These are phyloP conservation scores for Nomada ferruginata DNA, from an alignment of 2,888 invertebrate species.

Conservation along the genomic window DNA sequence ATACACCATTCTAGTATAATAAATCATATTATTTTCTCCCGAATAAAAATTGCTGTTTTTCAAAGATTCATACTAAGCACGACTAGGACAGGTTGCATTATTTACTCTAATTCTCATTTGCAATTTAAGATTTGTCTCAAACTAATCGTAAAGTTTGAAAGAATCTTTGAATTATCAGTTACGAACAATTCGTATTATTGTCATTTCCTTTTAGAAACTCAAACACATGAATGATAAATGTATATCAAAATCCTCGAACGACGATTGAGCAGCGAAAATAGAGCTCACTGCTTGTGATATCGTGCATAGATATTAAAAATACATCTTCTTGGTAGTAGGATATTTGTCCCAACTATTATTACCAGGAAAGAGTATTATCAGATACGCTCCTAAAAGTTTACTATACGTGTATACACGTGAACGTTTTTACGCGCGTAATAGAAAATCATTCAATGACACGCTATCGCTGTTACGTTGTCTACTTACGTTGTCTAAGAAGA, in stretches of 20 bases:
- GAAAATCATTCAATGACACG: constrained; percentile 24
- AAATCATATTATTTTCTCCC: too few relatives aligned
- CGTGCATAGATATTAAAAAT: too few relatives aligned
- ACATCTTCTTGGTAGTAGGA: not conserved
- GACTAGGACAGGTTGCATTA: not conserved
- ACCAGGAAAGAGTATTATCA: constrained; percentile 16
- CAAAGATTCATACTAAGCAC: too few relatives aligned
- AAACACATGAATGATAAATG: not conserved
- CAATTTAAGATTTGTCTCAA: not conserved
- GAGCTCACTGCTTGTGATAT: too few relatives aligned
- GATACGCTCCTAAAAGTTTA: not conserved
- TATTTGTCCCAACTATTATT: not conserved
- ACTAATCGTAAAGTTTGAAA: too few relatives aligned
- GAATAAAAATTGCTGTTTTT: too few relatives aligned
- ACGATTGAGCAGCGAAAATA: too few relatives aligned
- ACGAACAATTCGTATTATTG: too few relatives aligned
- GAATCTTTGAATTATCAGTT: too few relatives aligned
- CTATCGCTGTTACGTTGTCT: constrained; percentile 24
- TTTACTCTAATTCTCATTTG: not conserved
- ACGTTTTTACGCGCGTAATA: not conserved
- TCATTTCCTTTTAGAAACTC: too few relatives aligned
- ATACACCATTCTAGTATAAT: not conserved
- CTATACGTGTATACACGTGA: not conserved
- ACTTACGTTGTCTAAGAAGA: not conserved
- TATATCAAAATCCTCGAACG: not conserved